Evolutionary conservation across 23 tunicate species (phyloP).

Genomic region (Phallusia fumigata): DNA sequence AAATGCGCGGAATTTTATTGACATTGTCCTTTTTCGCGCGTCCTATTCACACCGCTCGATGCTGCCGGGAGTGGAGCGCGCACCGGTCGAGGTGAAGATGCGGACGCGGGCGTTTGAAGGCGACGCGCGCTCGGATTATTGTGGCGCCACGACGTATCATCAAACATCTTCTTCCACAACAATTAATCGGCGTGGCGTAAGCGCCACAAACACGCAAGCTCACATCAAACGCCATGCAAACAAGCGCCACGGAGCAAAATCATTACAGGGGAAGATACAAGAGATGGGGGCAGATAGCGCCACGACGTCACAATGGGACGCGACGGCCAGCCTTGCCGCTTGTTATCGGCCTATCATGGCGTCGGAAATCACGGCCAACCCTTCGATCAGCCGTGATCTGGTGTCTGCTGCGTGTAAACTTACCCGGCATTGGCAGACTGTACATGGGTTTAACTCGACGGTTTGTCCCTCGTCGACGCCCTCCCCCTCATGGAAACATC

Average conservation of each 20-base stretch:
- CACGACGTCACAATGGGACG: neutral
- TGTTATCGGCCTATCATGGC: slow-evolving; percentile 12
- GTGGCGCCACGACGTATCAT: slow-evolving; percentile 8
- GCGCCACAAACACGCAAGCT: neutral
- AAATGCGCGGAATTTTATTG: slow-evolving; percentile 13
- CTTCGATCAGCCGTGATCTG: neutral
- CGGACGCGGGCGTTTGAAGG: neutral
- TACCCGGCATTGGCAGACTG: slow-evolving; percentile 1
- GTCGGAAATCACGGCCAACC: slow-evolving; percentile 2
- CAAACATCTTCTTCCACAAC: slow-evolving; percentile 11
- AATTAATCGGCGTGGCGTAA: neutral
- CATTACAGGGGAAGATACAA: neutral
- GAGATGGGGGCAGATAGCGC: neutral
- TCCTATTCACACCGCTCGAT: neutral
- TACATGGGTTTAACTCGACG: neutral
- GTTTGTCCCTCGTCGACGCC: neutral
- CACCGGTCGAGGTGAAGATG: neutral
- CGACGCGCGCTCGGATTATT: neutral
- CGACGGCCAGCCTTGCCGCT: neutral
- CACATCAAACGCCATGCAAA: slow-evolving; percentile 2
- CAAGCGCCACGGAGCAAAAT: neutral
- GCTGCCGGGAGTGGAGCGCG: neutral
- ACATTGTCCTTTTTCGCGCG: slow-evolving; percentile 8
- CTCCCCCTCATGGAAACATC: neutral
- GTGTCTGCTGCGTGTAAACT: neutral